Conservation (phyloP, 2,113 vertebrate genomes). For the Emydocephalus ijimae region DNA sequence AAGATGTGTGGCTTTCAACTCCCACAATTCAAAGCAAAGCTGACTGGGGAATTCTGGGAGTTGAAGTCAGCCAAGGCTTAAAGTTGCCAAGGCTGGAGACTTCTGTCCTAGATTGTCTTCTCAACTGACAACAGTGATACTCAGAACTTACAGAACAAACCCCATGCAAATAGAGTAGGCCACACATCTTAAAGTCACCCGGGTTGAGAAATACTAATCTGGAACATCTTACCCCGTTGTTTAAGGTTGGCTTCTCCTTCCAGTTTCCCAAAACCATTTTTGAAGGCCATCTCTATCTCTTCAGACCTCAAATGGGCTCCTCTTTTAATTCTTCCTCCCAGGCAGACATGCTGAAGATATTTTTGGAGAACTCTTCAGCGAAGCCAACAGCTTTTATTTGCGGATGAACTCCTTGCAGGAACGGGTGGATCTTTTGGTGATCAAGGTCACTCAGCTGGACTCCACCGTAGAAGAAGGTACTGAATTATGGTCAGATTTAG, state of each 20-base stretch:
- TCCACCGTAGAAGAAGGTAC: constrained; percentile 91
- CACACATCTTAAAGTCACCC: not conserved
- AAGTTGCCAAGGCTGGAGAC: too few species aligned
- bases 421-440: constrained; percentile 87
- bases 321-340: constrained; percentile 15
- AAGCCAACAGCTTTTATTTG: constrained; percentile 92
- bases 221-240: not conserved
- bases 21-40: too few species aligned
- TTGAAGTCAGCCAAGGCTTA: too few species aligned
- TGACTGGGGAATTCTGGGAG: too few species aligned
- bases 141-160: too few species aligned
- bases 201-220: not conserved
- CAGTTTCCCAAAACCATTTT: not conserved
- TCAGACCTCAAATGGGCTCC: not conserved
- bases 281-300: not conserved
- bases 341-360: constrained; percentile 91
- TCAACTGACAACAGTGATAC: too few species aligned
- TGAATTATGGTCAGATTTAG: too few species aligned
- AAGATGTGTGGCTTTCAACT: too few species aligned
- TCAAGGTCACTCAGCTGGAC: constrained; percentile 92
- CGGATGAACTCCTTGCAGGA: constrained; percentile 91
- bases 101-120: too few species aligned
- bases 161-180: too few species aligned
- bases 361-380: constrained; percentile 90
- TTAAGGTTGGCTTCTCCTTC: not conserved